Base-by-base conservation (phyloP, 2,113 vertebrate genomes). In the Heterochromis multidens region DNA sequence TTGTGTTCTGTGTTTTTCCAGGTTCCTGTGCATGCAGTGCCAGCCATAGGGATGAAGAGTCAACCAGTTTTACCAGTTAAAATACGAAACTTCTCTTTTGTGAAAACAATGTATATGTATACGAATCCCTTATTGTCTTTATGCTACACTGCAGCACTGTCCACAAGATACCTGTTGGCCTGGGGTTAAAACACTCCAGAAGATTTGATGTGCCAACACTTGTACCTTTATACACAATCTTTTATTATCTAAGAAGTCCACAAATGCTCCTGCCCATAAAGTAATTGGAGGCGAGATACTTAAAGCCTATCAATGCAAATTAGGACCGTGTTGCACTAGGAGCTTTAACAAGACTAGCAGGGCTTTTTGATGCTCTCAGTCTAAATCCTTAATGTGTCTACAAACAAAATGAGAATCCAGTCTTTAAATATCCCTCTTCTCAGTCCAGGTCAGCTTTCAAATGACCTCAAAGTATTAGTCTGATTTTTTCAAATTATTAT, bases 281-380 rank as follows among this genome's bases (percentile, higher is more conserved):
- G 52, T 79, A 84, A 80, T 77, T 80, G 61, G 19, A 60, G 31
- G 60, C 23, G 1, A 82, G 63, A 35, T 27, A 29, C 16, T 87
- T 56, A 83, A 84, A 77, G 87, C 74, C 81, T 86, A 88, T 91
- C 86, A 77, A 16, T 83, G 49, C 79, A 79, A 63, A 74, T 63
- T 72, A 59, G 79, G 21, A 43, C 17, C 8, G 27, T 81, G 65
- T 90, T 40, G 16, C 29, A 43, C 57, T 65, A 9, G 82, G 72
- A 84, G 82, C 62, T 91, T 90, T 94, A 92, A 94, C 70, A 25
- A 89, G 89, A 90, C 93, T 85, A 81, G 70, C 52, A 1, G 46
- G 35, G 76, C 80, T 85, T 76, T 90, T 88, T 82, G n/a, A 59
- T 85, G 81, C 84, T 80, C 70, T 87, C 88, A 79, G 52, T 13